These are phyloP conservation scores for Pelmatolapia mariae DNA, from an alignment of 2,113 vertebrate genomes.

Conservation along the genomic window DNA sequence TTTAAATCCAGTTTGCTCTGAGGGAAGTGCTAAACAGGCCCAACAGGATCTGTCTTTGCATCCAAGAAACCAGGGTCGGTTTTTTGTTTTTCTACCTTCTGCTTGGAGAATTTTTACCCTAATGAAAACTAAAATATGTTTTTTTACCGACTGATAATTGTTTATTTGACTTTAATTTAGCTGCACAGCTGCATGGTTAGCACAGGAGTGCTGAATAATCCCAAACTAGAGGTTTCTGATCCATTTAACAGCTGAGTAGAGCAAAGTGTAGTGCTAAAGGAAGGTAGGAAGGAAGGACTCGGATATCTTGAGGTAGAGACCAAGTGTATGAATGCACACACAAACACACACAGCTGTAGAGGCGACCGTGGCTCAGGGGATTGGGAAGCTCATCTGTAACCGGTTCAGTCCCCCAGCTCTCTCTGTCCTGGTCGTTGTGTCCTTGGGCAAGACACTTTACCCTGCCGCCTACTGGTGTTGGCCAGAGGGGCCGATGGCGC, in stretches of 20 bases:
- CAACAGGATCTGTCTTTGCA: slow-evolving; percentile 45
- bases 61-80: not conserved
- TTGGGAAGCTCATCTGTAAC: fast-evolving
- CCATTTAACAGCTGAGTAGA: not conserved
- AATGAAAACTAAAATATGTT: not conserved
- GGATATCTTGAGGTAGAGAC: not conserved
- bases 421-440: fast-evolving
- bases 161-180: not conserved
- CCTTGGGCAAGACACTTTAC: no score
- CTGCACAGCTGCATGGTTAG: not conserved
- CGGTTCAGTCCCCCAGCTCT: fast-evolving
- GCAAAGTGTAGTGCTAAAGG: not conserved
- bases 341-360: not conserved
- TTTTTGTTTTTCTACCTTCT: not conserved
- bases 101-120: not conserved
- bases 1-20: slow-evolving; percentile 23
- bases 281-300: not conserved
- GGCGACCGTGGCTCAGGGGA: not conserved
- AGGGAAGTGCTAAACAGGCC: slow-evolving; percentile 43
- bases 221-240: not conserved
- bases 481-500: fast-evolving
- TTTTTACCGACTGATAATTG: not conserved
- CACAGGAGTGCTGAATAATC: not conserved
- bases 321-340: not conserved
- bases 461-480: no score